Percentiles rank a stretch among this genome's conserved stretches.
phyloP scores from a whole-genome alignment of 2,797 vertebrate genomes.

The Aotus griseimembra region DNA sequence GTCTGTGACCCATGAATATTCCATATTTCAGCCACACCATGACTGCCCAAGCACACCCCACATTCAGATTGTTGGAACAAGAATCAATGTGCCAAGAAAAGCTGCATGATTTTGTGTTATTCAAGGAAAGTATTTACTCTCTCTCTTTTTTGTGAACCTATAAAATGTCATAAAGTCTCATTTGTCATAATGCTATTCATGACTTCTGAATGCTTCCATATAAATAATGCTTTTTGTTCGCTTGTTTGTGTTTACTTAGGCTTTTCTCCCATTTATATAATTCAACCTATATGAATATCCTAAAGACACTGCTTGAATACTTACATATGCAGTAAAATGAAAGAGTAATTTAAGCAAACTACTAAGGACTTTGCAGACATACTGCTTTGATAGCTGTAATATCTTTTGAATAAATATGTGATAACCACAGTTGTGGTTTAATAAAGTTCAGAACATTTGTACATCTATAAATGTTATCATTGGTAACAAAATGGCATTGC shows the following conservation, averaged over 20 bases:
- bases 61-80: not conserved
- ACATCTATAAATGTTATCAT: constrained; percentile 70
- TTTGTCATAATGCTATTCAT: not conserved
- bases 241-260: not conserved
- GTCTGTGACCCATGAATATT: too few relatives aligned
- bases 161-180: not conserved
- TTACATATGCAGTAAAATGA: not conserved
- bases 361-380: constrained; percentile 13
- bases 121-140: not conserved
- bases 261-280: not conserved
- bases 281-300: not conserved
- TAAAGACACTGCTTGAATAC: not conserved
- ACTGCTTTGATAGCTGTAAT: constrained; percentile 47
- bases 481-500: constrained; percentile 48
- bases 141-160: not conserved
- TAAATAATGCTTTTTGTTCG: not conserved
- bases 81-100: not conserved
- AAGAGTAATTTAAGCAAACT: not conserved
- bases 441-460: constrained; percentile 66
- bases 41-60: not conserved
- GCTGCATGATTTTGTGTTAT: not conserved
- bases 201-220: not conserved
- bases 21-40: rapidly evolving
- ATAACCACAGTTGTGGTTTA: constrained; percentile 59
- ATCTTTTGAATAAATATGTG: constrained; percentile 58